These are phyloP conservation scores for Cabera pusaria DNA, from an alignment of 2,888 invertebrate species.

Conservation along the genomic window DNA sequence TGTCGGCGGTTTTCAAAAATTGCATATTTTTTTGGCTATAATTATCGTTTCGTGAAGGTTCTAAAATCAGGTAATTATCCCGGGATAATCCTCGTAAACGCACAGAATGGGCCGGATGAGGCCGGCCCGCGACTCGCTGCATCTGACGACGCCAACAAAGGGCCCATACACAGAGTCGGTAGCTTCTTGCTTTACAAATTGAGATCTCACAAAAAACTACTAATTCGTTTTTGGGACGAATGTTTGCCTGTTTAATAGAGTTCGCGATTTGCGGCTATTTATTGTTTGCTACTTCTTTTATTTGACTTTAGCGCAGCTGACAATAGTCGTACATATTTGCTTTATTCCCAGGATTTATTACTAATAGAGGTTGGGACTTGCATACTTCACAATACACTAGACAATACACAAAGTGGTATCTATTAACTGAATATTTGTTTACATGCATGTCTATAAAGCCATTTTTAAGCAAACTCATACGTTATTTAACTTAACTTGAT, in stretches of 20 bases:
- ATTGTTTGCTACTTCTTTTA: no score
- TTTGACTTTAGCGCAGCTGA: no score
- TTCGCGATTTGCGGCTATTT: conserved; percentile 38
- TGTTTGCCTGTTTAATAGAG: conserved; percentile 43
- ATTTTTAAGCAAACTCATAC: no score
- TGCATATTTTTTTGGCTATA: conserved; percentile 56
- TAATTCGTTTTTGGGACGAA: conserved; percentile 44
- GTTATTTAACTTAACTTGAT: no score
- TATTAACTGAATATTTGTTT: no score
- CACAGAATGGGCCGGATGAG: conserved; percentile 64
- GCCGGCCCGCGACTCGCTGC: conserved; percentile 58
- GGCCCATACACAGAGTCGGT: conserved; percentile 79
- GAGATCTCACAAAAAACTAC: conserved; percentile 54
- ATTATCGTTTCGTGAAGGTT: conserved; percentile 73
- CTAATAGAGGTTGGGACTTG: no score
- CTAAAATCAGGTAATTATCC: conserved; percentile 76
- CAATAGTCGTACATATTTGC: no score
- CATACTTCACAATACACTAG: no score
- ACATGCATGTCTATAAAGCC: no score
- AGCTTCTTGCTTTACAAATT: conserved; percentile 77
- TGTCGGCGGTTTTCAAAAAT: conserved; percentile 58
- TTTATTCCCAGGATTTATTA: no score
- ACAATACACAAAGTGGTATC: no score
- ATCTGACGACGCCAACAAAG: conserved; percentile 63
- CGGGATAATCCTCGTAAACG: conserved; percentile 71